These are phyloP conservation scores for Rugalucina vietnamica DNA, from an alignment of 2,888 invertebrate genomes.

Conservation along the genomic window DNA sequence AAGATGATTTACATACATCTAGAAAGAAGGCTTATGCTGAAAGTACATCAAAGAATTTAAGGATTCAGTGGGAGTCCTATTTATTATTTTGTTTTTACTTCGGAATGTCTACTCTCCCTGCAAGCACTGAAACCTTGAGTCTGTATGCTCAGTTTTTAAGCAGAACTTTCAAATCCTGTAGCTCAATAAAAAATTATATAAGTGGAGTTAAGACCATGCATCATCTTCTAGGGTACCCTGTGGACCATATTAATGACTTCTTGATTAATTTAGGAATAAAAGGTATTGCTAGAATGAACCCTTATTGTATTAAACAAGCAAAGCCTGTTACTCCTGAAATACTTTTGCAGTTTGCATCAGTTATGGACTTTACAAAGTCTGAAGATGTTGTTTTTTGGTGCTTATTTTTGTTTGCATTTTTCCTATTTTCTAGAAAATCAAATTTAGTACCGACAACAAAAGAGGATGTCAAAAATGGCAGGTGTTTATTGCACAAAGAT, in stretches of 20 bases:
- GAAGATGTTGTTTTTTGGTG: slow-evolving; percentile 12
- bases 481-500: neutral
- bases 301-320: slow-evolving; percentile 9
- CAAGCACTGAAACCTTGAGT: neutral
- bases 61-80: slow-evolving; percentile 2
- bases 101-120: neutral
- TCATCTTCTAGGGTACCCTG: neutral
- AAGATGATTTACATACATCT: neutral
- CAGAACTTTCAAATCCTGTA: neutral
- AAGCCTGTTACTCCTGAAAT: slow-evolving; percentile 11
- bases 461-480: neutral
- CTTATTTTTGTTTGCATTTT: slow-evolving; percentile 30
- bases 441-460: neutral
- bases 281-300: neutral
- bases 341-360: neutral
- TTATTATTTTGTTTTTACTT: slow-evolving; percentile 5
- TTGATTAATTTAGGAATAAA: slow-evolving; percentile 11
- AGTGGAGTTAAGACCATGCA: slow-evolving; percentile 13
- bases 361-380: neutral
- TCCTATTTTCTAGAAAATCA: slow-evolving; percentile 13
- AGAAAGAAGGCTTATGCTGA: neutral
- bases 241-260: neutral
- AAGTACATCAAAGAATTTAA: neutral
- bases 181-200: slow-evolving; percentile 14
- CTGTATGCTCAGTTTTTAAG: slow-evolving; percentile 18